These are phyloP conservation scores for Helleia helle DNA, from an alignment of 2,888 invertebrate genomes.

Conservation along the genomic window DNA sequence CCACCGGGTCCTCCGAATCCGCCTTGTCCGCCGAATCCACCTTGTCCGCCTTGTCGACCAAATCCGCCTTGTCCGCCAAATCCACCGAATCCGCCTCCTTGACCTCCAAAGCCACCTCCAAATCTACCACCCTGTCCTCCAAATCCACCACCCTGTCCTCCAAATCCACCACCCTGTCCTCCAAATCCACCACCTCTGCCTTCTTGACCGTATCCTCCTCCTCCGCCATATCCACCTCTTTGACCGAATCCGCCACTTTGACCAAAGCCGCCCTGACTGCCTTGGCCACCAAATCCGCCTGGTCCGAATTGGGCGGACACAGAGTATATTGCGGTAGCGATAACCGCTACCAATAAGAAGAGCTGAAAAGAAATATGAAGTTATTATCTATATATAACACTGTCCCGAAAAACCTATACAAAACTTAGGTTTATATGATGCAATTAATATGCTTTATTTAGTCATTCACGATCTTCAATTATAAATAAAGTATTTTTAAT, in stretches of 20 bases:
- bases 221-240: slow-evolving; percentile 8
- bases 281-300: slow-evolving; percentile 15
- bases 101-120: slow-evolving; percentile 8
- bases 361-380: background rate
- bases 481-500: no score
- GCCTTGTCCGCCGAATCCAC: slow-evolving; percentile 15
- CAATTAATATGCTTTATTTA: no score
- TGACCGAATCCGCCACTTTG: slow-evolving; percentile 9
- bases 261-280: slow-evolving; percentile 8
- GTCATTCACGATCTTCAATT: no score
- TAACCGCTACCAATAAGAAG: background rate
- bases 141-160: slow-evolving; percentile 11
- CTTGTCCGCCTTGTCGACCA: slow-evolving; percentile 13
- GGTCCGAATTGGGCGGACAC: background rate
- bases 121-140: slow-evolving; percentile 11
- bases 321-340: background rate
- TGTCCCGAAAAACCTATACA: no score
- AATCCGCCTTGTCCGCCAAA: slow-evolving; percentile 19
- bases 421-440: no score
- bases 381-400: background rate
- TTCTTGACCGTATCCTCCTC: slow-evolving; percentile 13
- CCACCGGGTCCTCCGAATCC: background rate
- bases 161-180: slow-evolving; percentile 16
- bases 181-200: slow-evolving; percentile 14
- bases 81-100: slow-evolving; percentile 13